Evolutionary conservation across 2,113 vertebrate species (phyloP).

Genomic region (Caracal caracal): DNA sequence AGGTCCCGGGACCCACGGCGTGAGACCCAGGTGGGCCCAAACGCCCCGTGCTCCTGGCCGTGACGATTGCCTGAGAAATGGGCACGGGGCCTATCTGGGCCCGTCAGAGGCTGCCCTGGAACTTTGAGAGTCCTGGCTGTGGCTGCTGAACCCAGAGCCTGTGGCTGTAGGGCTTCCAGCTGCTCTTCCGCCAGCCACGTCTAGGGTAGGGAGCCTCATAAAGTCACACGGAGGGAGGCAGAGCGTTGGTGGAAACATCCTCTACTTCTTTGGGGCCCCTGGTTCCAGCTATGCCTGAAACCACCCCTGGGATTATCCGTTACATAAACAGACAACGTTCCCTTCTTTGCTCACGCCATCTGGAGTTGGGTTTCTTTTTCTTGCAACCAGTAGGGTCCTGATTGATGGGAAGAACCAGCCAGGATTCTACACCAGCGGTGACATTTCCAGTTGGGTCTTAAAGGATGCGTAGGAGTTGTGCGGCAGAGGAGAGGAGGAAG

Average conservation of each 20-base stretch:
- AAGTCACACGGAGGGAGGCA: not conserved
- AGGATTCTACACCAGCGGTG: conserved; percentile 24
- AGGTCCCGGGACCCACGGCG: not conserved
- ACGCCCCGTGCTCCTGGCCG: not conserved
- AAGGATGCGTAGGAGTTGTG: conserved; percentile 46
- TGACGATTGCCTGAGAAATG: not conserved
- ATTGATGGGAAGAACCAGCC: not conserved
- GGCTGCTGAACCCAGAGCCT: not conserved
- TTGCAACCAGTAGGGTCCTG: not conserved
- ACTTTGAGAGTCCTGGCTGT: not conserved
- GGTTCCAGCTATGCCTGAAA: not conserved
- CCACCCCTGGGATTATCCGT: not conserved
- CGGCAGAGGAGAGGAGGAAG: not conserved
- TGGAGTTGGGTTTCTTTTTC: not conserved
- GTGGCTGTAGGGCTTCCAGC: not conserved
- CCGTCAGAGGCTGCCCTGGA: not conserved
- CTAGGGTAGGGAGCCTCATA: not conserved
- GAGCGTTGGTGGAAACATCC: not conserved
- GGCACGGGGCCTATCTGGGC: not conserved
- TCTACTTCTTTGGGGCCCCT: not conserved
- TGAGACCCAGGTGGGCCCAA: not conserved
- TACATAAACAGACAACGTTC: rapidly evolving
- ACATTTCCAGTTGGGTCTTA: conserved; percentile 18
- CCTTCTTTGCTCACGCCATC: not conserved
- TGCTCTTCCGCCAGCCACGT: rapidly evolving